Conservation (phyloP, 2,797 vertebrate species). For the Meda fulgida region DNA sequence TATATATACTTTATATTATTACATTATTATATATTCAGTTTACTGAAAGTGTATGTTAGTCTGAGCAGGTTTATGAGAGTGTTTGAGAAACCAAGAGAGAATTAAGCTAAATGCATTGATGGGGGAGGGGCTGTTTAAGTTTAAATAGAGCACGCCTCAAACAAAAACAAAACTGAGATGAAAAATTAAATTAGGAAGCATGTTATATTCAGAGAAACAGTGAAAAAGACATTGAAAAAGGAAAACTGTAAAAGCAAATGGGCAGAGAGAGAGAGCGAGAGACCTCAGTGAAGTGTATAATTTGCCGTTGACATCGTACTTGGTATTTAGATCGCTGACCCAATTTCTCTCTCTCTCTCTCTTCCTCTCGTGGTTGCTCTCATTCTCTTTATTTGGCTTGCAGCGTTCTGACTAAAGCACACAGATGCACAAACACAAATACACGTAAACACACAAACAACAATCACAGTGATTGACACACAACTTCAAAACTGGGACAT, state of each 20-base stretch:
- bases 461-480: constrained; percentile 29
- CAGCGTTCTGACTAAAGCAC: constrained; percentile 70
- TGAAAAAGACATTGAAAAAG: constrained; percentile 22
- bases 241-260: constrained; percentile 19
- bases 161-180: constrained; percentile 8
- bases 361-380: constrained; percentile 36
- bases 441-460: constrained; percentile 41
- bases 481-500: constrained; percentile 30
- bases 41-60: constrained; percentile 17
- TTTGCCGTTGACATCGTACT: constrained; percentile 73
- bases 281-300: constrained; percentile 68
- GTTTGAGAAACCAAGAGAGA: not conserved
- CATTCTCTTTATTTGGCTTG: constrained; percentile 68
- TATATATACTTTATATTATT: not conserved
- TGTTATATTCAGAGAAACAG: not conserved
- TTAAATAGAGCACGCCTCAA: constrained; percentile 1
- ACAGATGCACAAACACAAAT: constrained; percentile 53
- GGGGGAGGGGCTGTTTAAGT: constrained; percentile 18
- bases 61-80: not conserved
- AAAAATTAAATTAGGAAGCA: not conserved
- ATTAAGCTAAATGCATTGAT: not conserved
- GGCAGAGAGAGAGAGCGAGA: constrained; percentile 40
- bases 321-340: constrained; percentile 81
- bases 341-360: constrained; percentile 72
- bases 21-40: not conserved